These are phyloP conservation scores for Sebastes vulpes DNA, from an alignment of 2,797 vertebrate species.

Conservation along the genomic window DNA sequence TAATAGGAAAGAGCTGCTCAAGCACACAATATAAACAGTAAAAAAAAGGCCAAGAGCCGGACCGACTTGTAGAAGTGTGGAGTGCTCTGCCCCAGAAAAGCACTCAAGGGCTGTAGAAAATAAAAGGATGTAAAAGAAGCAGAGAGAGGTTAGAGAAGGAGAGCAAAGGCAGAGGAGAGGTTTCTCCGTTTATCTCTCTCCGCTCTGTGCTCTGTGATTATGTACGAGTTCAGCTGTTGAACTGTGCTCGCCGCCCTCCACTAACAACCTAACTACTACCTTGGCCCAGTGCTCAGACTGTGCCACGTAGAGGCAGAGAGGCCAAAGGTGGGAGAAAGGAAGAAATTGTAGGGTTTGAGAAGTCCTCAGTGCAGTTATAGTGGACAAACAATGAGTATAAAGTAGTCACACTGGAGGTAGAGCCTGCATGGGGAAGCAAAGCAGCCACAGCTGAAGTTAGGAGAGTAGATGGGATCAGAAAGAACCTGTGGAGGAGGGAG, in stretches of 20 bases:
- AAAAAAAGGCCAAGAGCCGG: neutral
- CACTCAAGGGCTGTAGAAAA: constrained; percentile 36
- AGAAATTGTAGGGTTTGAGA: constrained; percentile 60
- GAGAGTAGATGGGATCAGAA: neutral
- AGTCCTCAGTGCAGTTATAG: constrained; percentile 18
- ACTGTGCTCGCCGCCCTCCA: constrained; percentile 40
- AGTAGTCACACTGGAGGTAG: constrained; percentile 22
- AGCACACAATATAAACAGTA: constrained; percentile 19
- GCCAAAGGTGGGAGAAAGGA: neutral
- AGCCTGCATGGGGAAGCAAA: constrained; percentile 14
- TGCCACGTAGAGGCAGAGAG: constrained; percentile 54
- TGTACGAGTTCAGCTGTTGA: constrained; percentile 54
- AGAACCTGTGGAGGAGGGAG: neutral
- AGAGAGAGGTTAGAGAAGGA: constrained; percentile 28
- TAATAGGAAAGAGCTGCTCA: constrained; percentile 11
- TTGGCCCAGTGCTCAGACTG: constrained; percentile 40
- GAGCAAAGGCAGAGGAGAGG: constrained; percentile 16
- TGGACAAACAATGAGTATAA: constrained; percentile 27
- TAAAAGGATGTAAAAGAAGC: constrained; percentile 27
- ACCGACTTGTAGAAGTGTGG: constrained; percentile 3
- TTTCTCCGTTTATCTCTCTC: constrained; percentile 17
- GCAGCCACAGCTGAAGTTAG: neutral
- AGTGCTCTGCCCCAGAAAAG: constrained; percentile 22
- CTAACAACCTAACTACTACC: constrained; percentile 73
- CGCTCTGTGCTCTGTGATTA: constrained; percentile 59